Evolutionary conservation across 2,113 vertebrate genomes (phyloP), one percentile per base, ranked within the genome.

Genomic region (Colius striatus): DNA sequence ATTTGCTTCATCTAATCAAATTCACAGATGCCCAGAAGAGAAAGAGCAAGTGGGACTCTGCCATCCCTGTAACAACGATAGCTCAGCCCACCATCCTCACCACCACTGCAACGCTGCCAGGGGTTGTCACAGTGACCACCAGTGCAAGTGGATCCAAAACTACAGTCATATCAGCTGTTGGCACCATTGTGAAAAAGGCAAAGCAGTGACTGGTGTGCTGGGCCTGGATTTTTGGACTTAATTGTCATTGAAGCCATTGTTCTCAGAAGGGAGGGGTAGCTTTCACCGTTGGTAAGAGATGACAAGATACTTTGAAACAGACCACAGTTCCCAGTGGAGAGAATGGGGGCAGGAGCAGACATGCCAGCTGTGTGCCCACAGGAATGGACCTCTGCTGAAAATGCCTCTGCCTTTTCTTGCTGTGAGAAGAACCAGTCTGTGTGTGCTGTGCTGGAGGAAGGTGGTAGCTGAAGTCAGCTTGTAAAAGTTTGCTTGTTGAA

Each of bases 1-100:
- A 0, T 72, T 67, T 94, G 36, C 34, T 65, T 81, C 32, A 18
- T 80, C 60, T n/a, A 17, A 87, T 95, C 48, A 11, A 82, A 87
- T 72, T 27, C 71, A 58, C 98, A 99, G 99, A 99, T 65, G 98
- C 99, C 68, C 99, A 99, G 92, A 99, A 99, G 98, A 98, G 99
- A 95, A 99, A 99, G 97, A 99, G 99, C 97, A 99, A 99, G 87
- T 99, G 99, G 99, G 99, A 99, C 97, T 99, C 99, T 0, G 99
- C 99, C 9, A 99, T 99, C 87, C 99, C 99, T 0, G 99, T 99
- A 45, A 98, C 98, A 0, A 99, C 99, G 6, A 96, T 99, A 94
- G 98, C 99, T 23, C 99, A 99, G 97, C 99, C 99, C 74, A 97
- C 98, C 71, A 98, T 99, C 96, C 98, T 99, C 96, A 99, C 99